These are phyloP conservation scores for Chlamydotis undulata DNA, from an alignment of 2,113 vertebrate species.

Conservation along the genomic window DNA sequence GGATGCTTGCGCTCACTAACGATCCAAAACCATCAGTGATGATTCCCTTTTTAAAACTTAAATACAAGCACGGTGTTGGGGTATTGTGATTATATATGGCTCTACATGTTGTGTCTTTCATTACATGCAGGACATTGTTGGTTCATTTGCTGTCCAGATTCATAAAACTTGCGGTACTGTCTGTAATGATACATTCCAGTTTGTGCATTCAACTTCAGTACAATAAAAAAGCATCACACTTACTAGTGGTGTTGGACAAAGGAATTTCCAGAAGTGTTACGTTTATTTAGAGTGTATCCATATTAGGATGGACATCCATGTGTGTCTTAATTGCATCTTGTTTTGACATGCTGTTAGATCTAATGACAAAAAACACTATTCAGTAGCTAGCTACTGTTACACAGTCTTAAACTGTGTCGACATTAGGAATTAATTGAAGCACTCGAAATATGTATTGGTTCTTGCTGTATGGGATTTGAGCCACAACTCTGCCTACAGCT, in stretches of 20 bases:
- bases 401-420: neutral
- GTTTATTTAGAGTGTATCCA: neutral
- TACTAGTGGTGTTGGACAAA: neutral
- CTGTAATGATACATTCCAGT: neutral
- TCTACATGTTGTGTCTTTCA: neutral
- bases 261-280: neutral
- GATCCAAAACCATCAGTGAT: neutral
- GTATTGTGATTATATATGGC: neutral
- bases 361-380: neutral
- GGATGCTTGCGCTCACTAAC: neutral
- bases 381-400: neutral
- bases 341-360: neutral
- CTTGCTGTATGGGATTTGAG: neutral
- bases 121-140: neutral
- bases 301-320: neutral
- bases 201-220: neutral
- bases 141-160: neutral
- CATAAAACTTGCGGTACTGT: neutral
- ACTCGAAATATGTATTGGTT: neutral
- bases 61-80: neutral
- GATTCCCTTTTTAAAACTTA: neutral
- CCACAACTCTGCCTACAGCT: neutral
- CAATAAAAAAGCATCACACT: constrained; percentile 6
- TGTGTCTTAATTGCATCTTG: neutral
- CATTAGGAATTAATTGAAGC: neutral